Conservation (phyloP, 2,797 vertebrate genomes). For the Schizothorax lantsangensis region DNA sequence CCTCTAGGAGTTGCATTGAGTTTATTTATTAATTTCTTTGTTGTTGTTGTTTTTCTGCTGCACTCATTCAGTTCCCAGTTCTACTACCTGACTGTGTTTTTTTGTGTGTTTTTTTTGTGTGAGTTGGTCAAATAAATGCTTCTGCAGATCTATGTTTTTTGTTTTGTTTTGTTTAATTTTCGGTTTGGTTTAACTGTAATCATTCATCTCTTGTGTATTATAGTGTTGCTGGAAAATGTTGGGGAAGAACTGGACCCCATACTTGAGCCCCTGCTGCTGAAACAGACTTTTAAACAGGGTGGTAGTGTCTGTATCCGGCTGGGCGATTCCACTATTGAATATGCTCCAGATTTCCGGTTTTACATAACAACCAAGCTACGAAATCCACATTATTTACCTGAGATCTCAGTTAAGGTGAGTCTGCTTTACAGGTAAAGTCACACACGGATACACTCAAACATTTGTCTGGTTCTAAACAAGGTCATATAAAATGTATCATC, state of each 20-base stretch:
- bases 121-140: not conserved
- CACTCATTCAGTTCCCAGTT: constrained; percentile 39
- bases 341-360: constrained; percentile 87
- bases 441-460: constrained; percentile 12
- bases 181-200: constrained; percentile 3
- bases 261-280: constrained; percentile 88
- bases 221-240: constrained; percentile 88
- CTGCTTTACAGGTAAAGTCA: not conserved
- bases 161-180: not conserved
- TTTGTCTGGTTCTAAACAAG: constrained; percentile 8
- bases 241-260: constrained; percentile 90
- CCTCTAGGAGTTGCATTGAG: constrained; percentile 14
- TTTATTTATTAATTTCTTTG: constrained; percentile 19
- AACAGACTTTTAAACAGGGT: constrained; percentile 89
- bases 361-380: constrained; percentile 91
- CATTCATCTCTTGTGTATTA: constrained; percentile 40
- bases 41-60: not conserved
- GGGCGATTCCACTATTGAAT: constrained; percentile 86
- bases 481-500: not conserved
- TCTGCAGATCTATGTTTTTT: not conserved
- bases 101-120: not conserved
- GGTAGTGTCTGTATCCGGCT: constrained; percentile 87
- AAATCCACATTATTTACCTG: constrained; percentile 90
- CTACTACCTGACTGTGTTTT: constrained; percentile 24
- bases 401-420: constrained; percentile 87